Conservation (phyloP, 1,140 invertebrate species). For the Drosophila baimaii region DNA sequence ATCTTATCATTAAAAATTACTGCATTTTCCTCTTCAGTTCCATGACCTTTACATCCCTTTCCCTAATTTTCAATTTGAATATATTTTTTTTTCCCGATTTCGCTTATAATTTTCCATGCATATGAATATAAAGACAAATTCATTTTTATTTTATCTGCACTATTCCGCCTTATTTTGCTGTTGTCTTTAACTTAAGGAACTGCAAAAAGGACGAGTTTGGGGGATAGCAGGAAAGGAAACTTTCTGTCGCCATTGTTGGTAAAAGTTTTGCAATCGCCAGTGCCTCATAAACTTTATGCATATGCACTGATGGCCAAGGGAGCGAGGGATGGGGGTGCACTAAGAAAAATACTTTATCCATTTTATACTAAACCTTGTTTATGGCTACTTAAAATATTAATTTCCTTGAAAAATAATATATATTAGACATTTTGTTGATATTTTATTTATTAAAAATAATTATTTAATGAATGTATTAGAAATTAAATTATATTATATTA, state of each 20-base stretch:
- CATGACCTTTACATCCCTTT: too few relatives aligned
- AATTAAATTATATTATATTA: too few relatives aligned
- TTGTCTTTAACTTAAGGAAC: slow-evolving; percentile 41
- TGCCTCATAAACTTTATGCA: slow-evolving; percentile 75
- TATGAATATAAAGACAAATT: slow-evolving; percentile 4
- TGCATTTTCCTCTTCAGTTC: not conserved
- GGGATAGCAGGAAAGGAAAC: slow-evolving; percentile 55
- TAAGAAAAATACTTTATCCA: not conserved
- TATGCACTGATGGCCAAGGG: slow-evolving; percentile 49
- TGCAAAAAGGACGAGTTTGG: slow-evolving; percentile 7
- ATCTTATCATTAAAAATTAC: not conserved
- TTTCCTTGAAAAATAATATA: not conserved
- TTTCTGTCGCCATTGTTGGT: slow-evolving; percentile 77
- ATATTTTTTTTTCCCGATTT: slow-evolving; percentile 8
- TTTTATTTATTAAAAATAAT: not conserved
- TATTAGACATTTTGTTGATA: too few relatives aligned
- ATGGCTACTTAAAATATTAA: too few relatives aligned
- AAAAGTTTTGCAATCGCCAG: slow-evolving; percentile 80
- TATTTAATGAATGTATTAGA: not conserved
- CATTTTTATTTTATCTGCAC: slow-evolving; percentile 4
- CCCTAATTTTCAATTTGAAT: not conserved
- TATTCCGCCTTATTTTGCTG: slow-evolving; percentile 13
- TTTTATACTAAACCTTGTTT: too few relatives aligned
- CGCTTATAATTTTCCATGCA: slow-evolving; percentile 10
- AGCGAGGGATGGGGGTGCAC: slow-evolving; percentile 4